Evolutionary conservation across 2,113 vertebrate genomes (phyloP), one percentile per base, ranked within the genome.

Genomic region (Hippocampus zosterae): DNA sequence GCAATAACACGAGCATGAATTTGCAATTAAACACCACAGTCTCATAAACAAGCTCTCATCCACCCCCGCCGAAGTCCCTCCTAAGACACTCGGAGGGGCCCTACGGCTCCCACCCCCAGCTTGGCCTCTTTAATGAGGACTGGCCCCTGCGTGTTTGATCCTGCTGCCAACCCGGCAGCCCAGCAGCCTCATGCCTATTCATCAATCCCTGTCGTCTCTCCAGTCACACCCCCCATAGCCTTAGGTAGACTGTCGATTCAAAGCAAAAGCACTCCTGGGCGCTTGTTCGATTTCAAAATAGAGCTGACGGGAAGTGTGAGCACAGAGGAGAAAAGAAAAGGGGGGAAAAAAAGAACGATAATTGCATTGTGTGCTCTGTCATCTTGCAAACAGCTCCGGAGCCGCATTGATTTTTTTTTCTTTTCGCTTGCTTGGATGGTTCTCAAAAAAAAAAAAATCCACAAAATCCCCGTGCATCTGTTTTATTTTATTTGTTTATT

Each of bases 141-240:
- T 65, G 77, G 82, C 78, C 76, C 84, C 75, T 78, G 69, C 67
- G 68, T 44, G 80, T 91, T 91, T 91, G 88, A 92, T 91, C 86
- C 84, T 53, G 70, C 75, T 85, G 73, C 83, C 82, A 89, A 78
- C 83, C 85, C 82, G 1, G 72, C 72, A 69, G 83, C 87, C 85
- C 77, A 77, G 78, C 77, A 83, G 74, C 78, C 85, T 90, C 82
- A 87, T 90, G 87, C 76, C 83, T 91, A 90, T 91, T 91, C 87
- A 91, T 81, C 79, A 85, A 57, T 73, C 75, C 81, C 83, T 70
- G 29, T 75, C 76, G 71, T 66, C 70, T 76, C 74, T 76, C 55
- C 75, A 70, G 78, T 85, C 53, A 48, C 79, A 55, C 86, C 84
- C 40, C 73, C 71, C 74, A 69, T 61, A 50, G 79, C 86, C 75